Evolutionary conservation across 1,140 invertebrate genomes (phyloP), one percentile per base, ranked within the genome.

Genomic region (Pogonognathellus flavescens): DNA sequence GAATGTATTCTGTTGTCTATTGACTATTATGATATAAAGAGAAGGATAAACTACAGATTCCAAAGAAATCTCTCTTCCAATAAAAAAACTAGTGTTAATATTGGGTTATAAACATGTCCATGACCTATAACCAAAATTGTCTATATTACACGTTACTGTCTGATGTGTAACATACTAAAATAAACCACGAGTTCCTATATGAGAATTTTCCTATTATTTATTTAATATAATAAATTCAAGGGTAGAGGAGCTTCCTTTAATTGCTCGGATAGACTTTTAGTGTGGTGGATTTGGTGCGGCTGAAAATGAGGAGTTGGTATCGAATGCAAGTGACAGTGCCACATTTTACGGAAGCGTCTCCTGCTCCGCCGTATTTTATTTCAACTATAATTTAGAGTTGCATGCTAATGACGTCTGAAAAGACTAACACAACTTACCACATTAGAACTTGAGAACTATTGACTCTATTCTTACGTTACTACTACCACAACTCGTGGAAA

Each of bases 331-430:
- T 85, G 84, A 85, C 84, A 85, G 84, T 62, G 62, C 82, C 70
- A 76, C 70, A 76, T 76, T 76, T 76, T 76, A 76, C 31, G 31
- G 60, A 70, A 53, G 57, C 66, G 59, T 41, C 82, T 83, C 82
- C 82, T 11, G 55, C 60, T 83, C 55, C 16, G 41, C 49, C 20
- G 11, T 60, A 25, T 80, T 50, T 80, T 81, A 62, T 55, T 83
- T 70, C 14, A 50, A 57, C 59, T 49, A 88, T 88, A 88, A 88
- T 88, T 88, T 87, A 88, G 53, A 66, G 57, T 84, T 55, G 76
- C 50, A 83, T 88, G 87, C 86, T 88, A 88, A 88, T 88, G 87
- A 88, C 87, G 85, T 57, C 82, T 87, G 53, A 87, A 87, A 87
- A 85, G 86, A 81, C 50, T 72, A n/a, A 84, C 25, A n/a, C 31